Evolutionary conservation across 2,888 invertebrate genomes (phyloP).

Genomic region (Bursaphelenchus okinawaensis): DNA sequence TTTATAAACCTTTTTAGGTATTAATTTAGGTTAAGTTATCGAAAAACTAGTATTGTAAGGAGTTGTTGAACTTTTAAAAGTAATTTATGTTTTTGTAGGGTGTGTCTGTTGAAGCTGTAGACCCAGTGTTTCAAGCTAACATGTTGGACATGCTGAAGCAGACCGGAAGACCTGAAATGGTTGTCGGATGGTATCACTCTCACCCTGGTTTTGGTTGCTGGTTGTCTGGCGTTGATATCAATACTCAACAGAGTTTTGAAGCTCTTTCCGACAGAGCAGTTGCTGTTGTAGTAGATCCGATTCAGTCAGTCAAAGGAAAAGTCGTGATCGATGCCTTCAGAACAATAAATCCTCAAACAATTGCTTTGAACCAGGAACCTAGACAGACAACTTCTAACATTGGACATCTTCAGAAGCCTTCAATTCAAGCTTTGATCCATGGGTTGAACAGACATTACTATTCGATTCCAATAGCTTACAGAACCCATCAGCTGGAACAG

Average conservation of each 20-base stretch:
- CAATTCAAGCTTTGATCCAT: conserved; percentile 94
- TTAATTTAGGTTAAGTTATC: background rate
- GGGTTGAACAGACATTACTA: conserved; percentile 97
- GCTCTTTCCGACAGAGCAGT: conserved; percentile 95
- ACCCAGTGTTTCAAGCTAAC: conserved; percentile 98
- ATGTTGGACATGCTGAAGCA: conserved; percentile 97
- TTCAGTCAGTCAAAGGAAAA: conserved; percentile 92
- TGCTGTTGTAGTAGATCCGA: conserved; percentile 98
- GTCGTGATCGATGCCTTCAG: conserved; percentile 99
- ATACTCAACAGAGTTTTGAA: conserved; percentile 98
- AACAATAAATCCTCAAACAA: conserved; percentile 94
- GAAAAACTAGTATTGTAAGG: background rate
- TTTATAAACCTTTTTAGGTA: background rate
- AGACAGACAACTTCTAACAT: conserved; percentile 96
- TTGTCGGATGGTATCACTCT: conserved; percentile 91
- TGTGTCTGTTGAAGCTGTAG: conserved; percentile 97
- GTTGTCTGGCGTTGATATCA: conserved; percentile 92
- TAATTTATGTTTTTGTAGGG: conserved; percentile 64
- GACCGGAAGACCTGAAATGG: conserved; percentile 97
- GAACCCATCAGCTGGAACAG: conserved; percentile 76
- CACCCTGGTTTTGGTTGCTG: conserved; percentile 99
- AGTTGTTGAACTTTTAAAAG: background rate
- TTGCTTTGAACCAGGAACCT: conserved; percentile 96
- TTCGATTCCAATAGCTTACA: conserved; percentile 97
- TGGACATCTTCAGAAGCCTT: conserved; percentile 95